Evolutionary conservation across 2,888 invertebrate genomes (phyloP).

Genomic region (Nycteola revayana): DNA sequence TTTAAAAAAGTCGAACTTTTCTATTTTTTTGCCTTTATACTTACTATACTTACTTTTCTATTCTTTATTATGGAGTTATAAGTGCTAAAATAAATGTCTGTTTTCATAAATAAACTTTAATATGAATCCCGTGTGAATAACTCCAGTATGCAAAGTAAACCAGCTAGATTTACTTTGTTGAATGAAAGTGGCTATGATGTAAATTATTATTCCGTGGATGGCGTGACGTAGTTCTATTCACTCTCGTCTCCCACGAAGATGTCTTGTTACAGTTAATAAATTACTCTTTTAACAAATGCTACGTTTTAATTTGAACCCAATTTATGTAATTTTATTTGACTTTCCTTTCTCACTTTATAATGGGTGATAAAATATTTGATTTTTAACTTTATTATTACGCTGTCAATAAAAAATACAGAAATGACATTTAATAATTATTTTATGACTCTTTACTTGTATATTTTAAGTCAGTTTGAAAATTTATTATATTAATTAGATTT

Average conservation of each 20-base stretch:
- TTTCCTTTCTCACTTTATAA: constrained; percentile 33
- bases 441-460: too few relatives aligned
- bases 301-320: constrained; percentile 45
- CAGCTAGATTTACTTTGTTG: constrained; percentile 32
- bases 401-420: too few relatives aligned
- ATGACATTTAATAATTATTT: too few relatives aligned
- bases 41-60: too few relatives aligned
- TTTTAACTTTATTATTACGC: too few relatives aligned
- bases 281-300: constrained; percentile 44
- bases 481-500: too few relatives aligned
- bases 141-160: constrained; percentile 19
- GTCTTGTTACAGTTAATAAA: constrained; percentile 61
- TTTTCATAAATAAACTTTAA: too few relatives aligned
- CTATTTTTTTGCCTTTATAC: too few relatives aligned
- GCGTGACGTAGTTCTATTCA: constrained; percentile 63
- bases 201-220: constrained; percentile 54
- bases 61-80: too few relatives aligned
- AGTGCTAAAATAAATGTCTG: not conserved
- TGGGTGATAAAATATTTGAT: constrained; percentile 4
- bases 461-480: too few relatives aligned
- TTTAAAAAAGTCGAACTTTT: too few relatives aligned
- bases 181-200: constrained; percentile 64
- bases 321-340: constrained; percentile 37
- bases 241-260: constrained; percentile 71
- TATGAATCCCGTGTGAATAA: constrained; percentile 19